Percentiles rank a stretch among this genome's conserved stretches.
Evolutionary conservation across 2,113 vertebrate species (phyloP).

Genomic region (Pontoporia blainvillei): DNA sequence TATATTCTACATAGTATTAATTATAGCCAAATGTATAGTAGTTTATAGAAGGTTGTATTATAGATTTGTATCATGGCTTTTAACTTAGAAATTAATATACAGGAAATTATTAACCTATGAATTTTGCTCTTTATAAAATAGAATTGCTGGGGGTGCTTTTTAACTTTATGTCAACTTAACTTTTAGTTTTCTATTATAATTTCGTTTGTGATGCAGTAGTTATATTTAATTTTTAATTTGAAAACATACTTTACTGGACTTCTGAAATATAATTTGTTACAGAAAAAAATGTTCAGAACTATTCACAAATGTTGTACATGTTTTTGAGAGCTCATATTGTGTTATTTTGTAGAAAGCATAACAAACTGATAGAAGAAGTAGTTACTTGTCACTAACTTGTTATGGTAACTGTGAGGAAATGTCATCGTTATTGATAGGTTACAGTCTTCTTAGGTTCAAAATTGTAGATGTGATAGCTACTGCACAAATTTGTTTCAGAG

Average conservation of each 20-base stretch:
- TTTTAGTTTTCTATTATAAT: not conserved
- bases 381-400: not conserved
- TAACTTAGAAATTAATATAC: not conserved
- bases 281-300: not conserved
- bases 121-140: not conserved
- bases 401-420: not conserved
- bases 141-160: not conserved
- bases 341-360: not conserved
- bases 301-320: not conserved
- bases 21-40: not conserved
- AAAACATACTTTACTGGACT: not conserved
- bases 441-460: not conserved
- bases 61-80: not conserved
- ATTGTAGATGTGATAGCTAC: not conserved
- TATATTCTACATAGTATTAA: not conserved
- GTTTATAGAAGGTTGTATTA: constrained; percentile 18
- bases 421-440: not conserved
- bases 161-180: not conserved
- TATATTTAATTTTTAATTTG: constrained; percentile 11
- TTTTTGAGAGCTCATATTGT: not conserved
- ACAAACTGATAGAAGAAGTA: not conserved
- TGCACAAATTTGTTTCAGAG: not conserved
- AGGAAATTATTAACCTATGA: not conserved
- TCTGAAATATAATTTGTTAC: not conserved
- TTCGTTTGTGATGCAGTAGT: not conserved